A percentile compares a stretch with the other conserved stretches of the same genome.
Evolutionary conservation across 2,113 vertebrate genomes (phyloP).

Genomic region (Merops nubicus): DNA sequence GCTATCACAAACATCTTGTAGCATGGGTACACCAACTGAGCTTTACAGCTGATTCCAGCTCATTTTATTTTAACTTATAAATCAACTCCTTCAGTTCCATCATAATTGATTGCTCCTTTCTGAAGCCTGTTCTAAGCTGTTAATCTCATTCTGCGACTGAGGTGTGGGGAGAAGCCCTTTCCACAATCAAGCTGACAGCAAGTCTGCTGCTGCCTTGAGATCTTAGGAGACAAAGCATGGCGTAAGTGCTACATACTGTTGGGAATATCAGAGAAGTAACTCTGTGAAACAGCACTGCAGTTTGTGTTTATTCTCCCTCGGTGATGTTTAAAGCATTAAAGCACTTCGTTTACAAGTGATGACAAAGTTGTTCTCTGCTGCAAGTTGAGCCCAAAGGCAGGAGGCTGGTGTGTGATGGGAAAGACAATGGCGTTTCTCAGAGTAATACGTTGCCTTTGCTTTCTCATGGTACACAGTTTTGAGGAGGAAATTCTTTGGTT

Average conservation of each 20-base stretch:
- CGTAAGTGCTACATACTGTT: background rate
- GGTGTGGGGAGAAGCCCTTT: background rate
- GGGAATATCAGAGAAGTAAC: background rate
- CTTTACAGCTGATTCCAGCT: background rate
- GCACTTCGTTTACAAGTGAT: background rate
- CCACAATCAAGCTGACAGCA: background rate
- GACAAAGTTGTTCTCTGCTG: conserved; percentile 36
- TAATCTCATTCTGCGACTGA: conserved; percentile 1
- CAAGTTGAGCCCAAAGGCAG: conserved; percentile 30
- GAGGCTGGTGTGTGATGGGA: background rate
- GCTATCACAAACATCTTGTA: background rate
- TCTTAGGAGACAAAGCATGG: background rate
- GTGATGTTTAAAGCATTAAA: background rate
- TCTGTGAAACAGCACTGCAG: background rate
- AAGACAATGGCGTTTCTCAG: background rate
- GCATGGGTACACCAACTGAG: background rate
- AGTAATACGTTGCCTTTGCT: background rate
- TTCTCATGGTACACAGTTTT: background rate
- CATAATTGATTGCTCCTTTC: background rate
- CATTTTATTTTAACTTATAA: background rate
- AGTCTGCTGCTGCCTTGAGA: background rate
- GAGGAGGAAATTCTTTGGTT: background rate
- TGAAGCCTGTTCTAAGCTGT: background rate
- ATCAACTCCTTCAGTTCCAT: background rate
- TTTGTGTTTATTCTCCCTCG: background rate